Evolutionary conservation across 2,113 vertebrate genomes (phyloP).

Genomic region (human (Homo sapiens)): GRCh38 chr14:59511001-59511500

Average conservation of each 20-base stretch:
- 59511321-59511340: background rate
- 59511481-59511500: background rate
- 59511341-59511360: background rate
- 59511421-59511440: background rate
- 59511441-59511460: background rate
- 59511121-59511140: background rate
- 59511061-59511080: background rate
- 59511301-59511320: background rate
- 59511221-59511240: background rate
- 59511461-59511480: background rate
- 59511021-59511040: background rate
- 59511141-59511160: background rate
- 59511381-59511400: background rate
- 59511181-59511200: background rate
- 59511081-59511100: background rate
- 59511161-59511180: background rate
- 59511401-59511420: background rate
- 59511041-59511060: background rate
- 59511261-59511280: background rate
- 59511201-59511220: background rate
- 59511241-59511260: background rate
- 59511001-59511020: background rate
- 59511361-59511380: background rate
- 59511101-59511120: background rate
- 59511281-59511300: background rate